Evolutionary conservation across 2,888 invertebrate species (phyloP).

Genomic region (Seira sanloemensis): DNA sequence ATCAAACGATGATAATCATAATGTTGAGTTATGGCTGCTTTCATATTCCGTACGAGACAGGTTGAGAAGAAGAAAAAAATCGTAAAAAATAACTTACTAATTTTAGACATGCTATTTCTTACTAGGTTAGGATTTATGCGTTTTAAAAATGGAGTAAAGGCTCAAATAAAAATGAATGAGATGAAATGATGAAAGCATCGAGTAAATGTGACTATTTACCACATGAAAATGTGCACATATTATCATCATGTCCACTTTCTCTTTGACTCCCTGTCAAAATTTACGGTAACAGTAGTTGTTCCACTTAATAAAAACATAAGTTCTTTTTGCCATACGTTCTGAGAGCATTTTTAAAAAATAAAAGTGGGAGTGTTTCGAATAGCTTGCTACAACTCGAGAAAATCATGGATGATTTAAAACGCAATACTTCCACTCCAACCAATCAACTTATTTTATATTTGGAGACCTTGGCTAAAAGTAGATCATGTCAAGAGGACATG

Average conservation of each 20-base stretch:
- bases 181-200: not conserved
- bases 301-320: too few species aligned
- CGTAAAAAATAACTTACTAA: conserved; percentile 50
- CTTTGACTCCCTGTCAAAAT: not conserved
- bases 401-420: not conserved
- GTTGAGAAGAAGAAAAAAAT: conserved; percentile 37
- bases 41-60: conserved; percentile 37
- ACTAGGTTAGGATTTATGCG: conserved; percentile 30
- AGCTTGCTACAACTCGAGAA: too few species aligned
- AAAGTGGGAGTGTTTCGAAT: not conserved
- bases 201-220: not conserved
- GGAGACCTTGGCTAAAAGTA: too few species aligned
- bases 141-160: not conserved
- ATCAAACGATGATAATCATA: conserved; percentile 29
- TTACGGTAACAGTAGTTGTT: too few species aligned
- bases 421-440: not conserved
- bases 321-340: too few species aligned
- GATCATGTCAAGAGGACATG: not conserved
- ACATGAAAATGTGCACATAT: not conserved
- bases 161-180: not conserved
- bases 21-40: conserved; percentile 39
- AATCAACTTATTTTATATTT: not conserved
- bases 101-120: conserved; percentile 33
- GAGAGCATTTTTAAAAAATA: not conserved
- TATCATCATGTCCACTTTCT: not conserved